Base-by-base conservation (phyloP, 2,113 vertebrate species). In the Silurus glanis region DNA sequence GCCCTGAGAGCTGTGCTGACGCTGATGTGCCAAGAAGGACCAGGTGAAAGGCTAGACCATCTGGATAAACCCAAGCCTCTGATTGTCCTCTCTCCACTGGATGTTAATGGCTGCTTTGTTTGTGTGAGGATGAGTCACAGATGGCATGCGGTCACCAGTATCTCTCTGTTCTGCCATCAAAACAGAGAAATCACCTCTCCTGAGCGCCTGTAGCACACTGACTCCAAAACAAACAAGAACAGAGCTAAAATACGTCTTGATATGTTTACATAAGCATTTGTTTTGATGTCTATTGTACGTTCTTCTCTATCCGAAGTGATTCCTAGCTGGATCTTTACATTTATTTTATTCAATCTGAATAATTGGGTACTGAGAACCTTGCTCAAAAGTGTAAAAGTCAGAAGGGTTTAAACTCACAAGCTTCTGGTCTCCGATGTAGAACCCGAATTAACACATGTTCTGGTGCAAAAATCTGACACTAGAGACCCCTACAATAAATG, bases 41-140 rank as follows among this genome's bases (percentile, higher is more conserved):
- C 74, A 85, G 83, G 85, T 87, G 86, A 87, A 62, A 83, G 64
- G 66, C 88, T 47, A 69, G 67, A 71, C 74, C 72, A 82, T 82
- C 85, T 86, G 85, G 85, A 58, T 82, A 59, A 78, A 85, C 17
- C 61, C 6, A 5, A 37, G 47, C 47, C 56, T 86, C 67, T 49
- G 56, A 74, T 87, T 80, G 75, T 74, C 37, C 62, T 66, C 47
- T 59, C 81, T 72, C 83, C 59, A 47, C 80, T 86, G 85, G 86
- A 85, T 83, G 86, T 83, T 86, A 87, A 89, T 87, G 53, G 55
- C n/a, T 83, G 66, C 61, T 86, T 86, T 87, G 74, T 85, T 82
- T 86, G 80, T 86, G 85, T 72, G 51, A 62, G 84, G 61, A 85
- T 82, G 76, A 89, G 83, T 87, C 80, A 89, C 56, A 85, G 56